Evolutionary conservation across 2,113 vertebrate genomes (phyloP), one percentile per base, ranked within the genome.

Genomic region (Cervus canadensis): DNA sequence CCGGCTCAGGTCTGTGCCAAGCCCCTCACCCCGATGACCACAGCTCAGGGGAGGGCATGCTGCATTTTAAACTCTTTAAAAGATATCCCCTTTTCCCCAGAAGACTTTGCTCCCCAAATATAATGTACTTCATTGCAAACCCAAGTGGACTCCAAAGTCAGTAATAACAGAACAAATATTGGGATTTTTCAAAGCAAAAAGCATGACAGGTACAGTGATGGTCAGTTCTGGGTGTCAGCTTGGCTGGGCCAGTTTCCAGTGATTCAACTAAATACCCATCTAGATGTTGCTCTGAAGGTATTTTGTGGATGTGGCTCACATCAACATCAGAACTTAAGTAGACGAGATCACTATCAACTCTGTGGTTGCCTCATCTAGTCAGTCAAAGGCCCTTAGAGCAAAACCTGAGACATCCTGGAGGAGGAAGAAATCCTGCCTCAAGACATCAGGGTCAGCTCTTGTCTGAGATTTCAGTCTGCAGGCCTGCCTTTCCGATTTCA

Each of bases 311-410:
- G 43, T 76, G 40, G 40, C 7, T 45, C 40, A 76, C 43, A 48
- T 79, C 26, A 28, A 30, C 60, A 62, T 62, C 28, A 62, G 60
- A 62, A 33, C 60, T 15, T 62, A 30, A 62, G 14, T 62, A 62
- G 28, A 62, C 0, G 26, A 9, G 45, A 6, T 79, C 15, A 62
- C 8, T 8, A 45, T 30, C 7, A 50, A 50, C 10, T 4, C 19
- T 4, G 30, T 7, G 11, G 10, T 52, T 1, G 17, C 5, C 30
- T n/a, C 5, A 0, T 13, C 17, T 17, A 82, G 17, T 14, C 17
- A 81, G 48, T 4, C 7, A 10, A 82, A n/a, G 30, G 48, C 48
- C 19, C 2, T 7, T 4, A n/a, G 2, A 82, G 48, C 16, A 11
- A 82, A 23, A 4, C 48, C 30, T 14, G 6, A 82, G 30, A 11